These are phyloP conservation scores for Hydractinia echinata DNA, from an alignment of 30 jellyfish, hydroid and myxozoan genomes.

Conservation along the genomic window DNA sequence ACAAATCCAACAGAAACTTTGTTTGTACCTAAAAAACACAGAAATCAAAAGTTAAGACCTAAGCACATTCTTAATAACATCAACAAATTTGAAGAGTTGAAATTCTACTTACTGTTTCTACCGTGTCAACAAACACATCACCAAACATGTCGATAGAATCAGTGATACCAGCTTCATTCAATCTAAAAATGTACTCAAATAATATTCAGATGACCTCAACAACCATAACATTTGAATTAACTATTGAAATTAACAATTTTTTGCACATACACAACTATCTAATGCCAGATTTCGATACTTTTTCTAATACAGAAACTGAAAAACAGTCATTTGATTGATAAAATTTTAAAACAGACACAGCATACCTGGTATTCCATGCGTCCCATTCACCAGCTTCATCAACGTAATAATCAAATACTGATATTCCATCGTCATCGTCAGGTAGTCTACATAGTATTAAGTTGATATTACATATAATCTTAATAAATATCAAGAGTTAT, in stretches of 20 bases:
- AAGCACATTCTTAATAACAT: background rate
- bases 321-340: too few species aligned
- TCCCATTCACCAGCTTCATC: conserved; percentile 96
- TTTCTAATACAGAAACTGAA: too few species aligned
- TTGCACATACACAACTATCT: too few species aligned
- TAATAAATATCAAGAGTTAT: too few species aligned
- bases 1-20: conserved; percentile 67
- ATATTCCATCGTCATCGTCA: conserved; percentile 69
- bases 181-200: background rate
- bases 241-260: too few species aligned
- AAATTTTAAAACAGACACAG: too few species aligned
- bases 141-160: conserved; percentile 61
- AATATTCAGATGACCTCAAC: background rate
- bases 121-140: conserved; percentile 63
- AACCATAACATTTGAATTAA: background rate
- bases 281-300: too few species aligned
- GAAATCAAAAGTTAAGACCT: background rate
- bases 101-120: conserved; percentile 39
- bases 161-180: background rate
- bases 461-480: background rate
- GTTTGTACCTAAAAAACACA: conserved; percentile 41
- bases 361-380: conserved; percentile 75
- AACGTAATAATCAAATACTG: conserved; percentile 76
- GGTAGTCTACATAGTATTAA: conserved; percentile 42
- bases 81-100: background rate